Evolutionary conservation across 2,113 vertebrate species (phyloP), one percentile per base, ranked within the genome.

Genomic region (Pithys albifrons): DNA sequence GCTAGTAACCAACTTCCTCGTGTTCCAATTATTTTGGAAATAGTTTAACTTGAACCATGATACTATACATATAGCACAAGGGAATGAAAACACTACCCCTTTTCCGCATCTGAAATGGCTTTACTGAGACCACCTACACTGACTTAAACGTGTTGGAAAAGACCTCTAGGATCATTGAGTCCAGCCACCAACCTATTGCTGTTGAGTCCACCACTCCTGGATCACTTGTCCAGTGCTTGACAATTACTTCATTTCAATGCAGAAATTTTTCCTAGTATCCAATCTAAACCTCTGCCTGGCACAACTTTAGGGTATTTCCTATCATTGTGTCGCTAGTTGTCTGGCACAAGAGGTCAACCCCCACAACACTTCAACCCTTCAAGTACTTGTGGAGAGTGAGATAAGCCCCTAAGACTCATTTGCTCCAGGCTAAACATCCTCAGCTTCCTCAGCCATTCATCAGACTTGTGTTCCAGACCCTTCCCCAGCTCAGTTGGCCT

Each of bases 71-170:
- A 92, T 83, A 95, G 88, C 92, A 91, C 55, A 76, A 89, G 79
- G 91, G 96, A 96, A 97, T 74, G 89, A 97, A 97, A 96, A 97
- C 80, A 93, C 70, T 90, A 95, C 71, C 85, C 43, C 74, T 89
- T 93, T 82, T 90, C 91, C 2, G 19, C 72, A 88, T 97, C 92
- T 96, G 94, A 96, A 96, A 88, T 75, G 90, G 93, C 92, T 98
- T 94, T 87, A 77, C 39, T 20, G 73, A 96, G 98, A 98, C 97
- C 97, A 98, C 98, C 98, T 97, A 98, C 95, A 23, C 83, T 93
- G 98, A 96, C 58, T 96, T 69, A 86, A 87, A 71, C 27, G 28
- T 79, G 79, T 45, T 81, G 69, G 62, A 75, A 86, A 75, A 55
- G 62, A 91, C 27, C 61, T 80, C 55, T 37, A 49, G 35, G 69